Evolutionary conservation across 2,113 vertebrate species (phyloP), one percentile per base, ranked within the genome.

Genomic region (Taurulus bubalis): DNA sequence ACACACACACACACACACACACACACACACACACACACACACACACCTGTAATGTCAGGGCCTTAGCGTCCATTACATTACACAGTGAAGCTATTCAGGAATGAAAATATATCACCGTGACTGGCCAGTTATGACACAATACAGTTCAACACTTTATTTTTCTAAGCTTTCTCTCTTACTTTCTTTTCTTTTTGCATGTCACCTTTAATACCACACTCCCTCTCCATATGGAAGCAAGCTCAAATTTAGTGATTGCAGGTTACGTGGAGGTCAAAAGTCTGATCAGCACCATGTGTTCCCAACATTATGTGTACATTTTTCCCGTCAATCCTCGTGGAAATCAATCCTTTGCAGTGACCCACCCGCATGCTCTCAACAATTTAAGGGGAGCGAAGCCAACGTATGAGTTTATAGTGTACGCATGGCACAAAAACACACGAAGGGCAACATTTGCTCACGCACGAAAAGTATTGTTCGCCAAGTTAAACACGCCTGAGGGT

Each of bases 181-280:
- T 65, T 42, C 2, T 60, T 30, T 28, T 71, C 58, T 64, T 59
- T 47, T 74, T 75, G 78, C 77, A 77, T 71, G 88, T 89, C 89
- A 87, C 74, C 88, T 88, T 89, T 87, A 90, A 92, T 89, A 68
- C 65, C 11, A 3, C 69, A 8, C 47, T 69, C 47, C 58, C 55
- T 53, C 66, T 65, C 69, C 90, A 86, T 78, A 90, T 92, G 88
- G 85, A 90, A 87, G 81, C 80, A 59, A 68, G 88, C 83, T 79
- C 58, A 42, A 75, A 84, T 90, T 90, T 92, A 88, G 88, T 91
- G 87, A 92, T 91, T 90, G 85, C 87, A 87, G 92, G 91, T 92
- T 75, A 84, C 26, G 0, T 18, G 38, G 73, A 83, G 93, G 89
- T 90, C 85, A 93, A 34, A 85, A 62, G 86, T 89, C 78, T 89